Evolutionary conservation across 2,888 invertebrate species (phyloP).

Genomic region (Metallyticus violacea): DNA sequence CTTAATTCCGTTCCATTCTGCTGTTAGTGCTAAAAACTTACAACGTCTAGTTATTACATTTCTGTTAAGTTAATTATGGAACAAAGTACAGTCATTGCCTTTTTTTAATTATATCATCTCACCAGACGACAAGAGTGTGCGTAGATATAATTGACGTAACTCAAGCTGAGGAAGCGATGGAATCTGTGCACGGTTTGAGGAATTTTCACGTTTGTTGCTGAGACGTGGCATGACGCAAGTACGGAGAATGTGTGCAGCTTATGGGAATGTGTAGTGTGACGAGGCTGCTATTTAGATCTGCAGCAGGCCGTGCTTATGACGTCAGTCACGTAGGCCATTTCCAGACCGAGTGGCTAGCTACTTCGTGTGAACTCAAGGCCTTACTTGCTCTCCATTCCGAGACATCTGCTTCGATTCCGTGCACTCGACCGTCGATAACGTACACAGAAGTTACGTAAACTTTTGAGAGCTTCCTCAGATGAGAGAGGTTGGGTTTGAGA

Average conservation of each 20-base stretch:
- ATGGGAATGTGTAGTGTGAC: not conserved
- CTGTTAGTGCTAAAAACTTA: too few relatives aligned
- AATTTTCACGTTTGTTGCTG: not conserved
- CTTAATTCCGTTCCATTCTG: too few relatives aligned
- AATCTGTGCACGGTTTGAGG: too few relatives aligned
- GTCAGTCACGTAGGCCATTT: conserved; percentile 13
- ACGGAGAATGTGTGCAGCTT: not conserved
- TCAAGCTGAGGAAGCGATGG: too few relatives aligned
- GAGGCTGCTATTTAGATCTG: not conserved
- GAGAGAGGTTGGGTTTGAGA: not conserved
- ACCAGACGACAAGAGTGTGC: too few relatives aligned
- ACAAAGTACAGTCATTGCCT: too few relatives aligned
- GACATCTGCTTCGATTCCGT: not conserved
- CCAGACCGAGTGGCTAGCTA: not conserved
- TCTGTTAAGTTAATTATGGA: too few relatives aligned
- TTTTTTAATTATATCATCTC: too few relatives aligned
- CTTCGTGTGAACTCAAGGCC: not conserved
- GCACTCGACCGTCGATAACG: not conserved
- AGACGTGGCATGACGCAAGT: not conserved
- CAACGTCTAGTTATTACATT: too few relatives aligned
- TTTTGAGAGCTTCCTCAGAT: too few relatives aligned
- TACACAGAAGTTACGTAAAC: not conserved
- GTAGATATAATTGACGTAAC: too few relatives aligned
- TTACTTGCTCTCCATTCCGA: too few relatives aligned
- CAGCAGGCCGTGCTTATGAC: not conserved